phyloP scores from a whole-genome alignment of 2,113 vertebrate genomes.

The Scophthalmus maximus region DNA sequence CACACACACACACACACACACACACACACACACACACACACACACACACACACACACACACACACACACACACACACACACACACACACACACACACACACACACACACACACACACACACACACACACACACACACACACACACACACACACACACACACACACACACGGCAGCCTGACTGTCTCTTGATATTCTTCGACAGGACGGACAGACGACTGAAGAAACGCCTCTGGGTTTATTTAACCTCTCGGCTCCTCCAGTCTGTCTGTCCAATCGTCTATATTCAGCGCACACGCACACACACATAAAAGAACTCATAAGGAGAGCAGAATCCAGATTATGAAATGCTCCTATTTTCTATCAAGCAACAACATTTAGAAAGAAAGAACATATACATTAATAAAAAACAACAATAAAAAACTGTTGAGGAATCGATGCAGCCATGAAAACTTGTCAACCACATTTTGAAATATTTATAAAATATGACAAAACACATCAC shows the following conservation, averaged over 20 bases:
- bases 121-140: slow-evolving; percentile 2
- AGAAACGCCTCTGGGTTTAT: slow-evolving; percentile 57
- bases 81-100: slow-evolving; percentile 5
- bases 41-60: neutral
- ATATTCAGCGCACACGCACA: slow-evolving; percentile 9
- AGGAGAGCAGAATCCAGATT: neutral
- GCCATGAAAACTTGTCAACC: neutral
- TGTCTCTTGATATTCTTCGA: slow-evolving; percentile 25
- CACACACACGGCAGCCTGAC: neutral
- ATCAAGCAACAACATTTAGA: neutral
- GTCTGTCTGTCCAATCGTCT: slow-evolving; percentile 3
- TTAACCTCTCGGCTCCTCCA: slow-evolving; percentile 47
- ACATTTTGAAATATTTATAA: no score
- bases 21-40: slow-evolving; percentile 5
- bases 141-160: slow-evolving; percentile 5
- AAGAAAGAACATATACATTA: neutral
- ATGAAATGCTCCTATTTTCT: no score
- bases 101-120: neutral
- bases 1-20: neutral
- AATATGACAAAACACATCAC: neutral
- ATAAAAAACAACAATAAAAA: no score
- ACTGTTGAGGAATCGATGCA: neutral
- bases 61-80: slow-evolving; percentile 5
- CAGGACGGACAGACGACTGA: slow-evolving; percentile 26
- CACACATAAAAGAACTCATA: neutral